Percentiles rank a stretch among this genome's conserved stretches.
phyloP scores from a whole-genome alignment of 2,888 invertebrate species.

The Fabriciana adippe region DNA sequence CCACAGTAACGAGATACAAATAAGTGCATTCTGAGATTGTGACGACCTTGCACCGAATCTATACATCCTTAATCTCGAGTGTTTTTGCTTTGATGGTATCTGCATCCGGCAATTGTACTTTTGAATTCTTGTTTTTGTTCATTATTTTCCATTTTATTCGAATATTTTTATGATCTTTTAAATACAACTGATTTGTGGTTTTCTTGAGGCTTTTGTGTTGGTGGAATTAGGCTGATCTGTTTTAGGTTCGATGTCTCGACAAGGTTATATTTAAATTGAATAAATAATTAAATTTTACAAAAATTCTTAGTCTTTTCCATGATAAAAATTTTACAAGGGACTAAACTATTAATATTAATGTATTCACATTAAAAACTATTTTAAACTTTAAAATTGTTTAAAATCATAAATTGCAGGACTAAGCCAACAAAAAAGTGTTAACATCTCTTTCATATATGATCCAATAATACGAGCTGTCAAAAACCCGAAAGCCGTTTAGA shows the following conservation, averaged over 20 bases:
- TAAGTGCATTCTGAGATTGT: conserved; percentile 22
- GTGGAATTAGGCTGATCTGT: not conserved
- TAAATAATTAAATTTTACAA: too few relatives aligned
- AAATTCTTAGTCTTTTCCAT: too few relatives aligned
- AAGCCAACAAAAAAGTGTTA: conserved; percentile 3
- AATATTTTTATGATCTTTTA: conserved; percentile 8
- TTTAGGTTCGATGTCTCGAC: too few relatives aligned
- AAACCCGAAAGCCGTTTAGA: conserved; percentile 51
- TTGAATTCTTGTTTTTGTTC: conserved; percentile 27
- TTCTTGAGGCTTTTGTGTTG: not conserved
- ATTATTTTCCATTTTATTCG: conserved; percentile 18
- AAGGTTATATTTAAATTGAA: too few relatives aligned
- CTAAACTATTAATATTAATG: too few relatives aligned
- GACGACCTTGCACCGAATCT: conserved; percentile 52
- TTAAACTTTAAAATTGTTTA: not conserved
- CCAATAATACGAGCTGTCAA: conserved; percentile 33
- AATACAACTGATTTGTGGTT: not conserved
- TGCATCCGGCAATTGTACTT: conserved; percentile 37
- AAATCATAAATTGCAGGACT: not conserved
- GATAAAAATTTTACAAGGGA: too few relatives aligned
- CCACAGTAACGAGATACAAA: conserved; percentile 6
- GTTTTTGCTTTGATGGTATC: conserved; percentile 42
- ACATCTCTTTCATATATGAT: conserved; percentile 5
- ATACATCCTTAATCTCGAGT: conserved; percentile 36
- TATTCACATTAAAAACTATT: too few relatives aligned